Conservation (phyloP, 2,888 invertebrate genomes). For the Xylota sylvarum region DNA sequence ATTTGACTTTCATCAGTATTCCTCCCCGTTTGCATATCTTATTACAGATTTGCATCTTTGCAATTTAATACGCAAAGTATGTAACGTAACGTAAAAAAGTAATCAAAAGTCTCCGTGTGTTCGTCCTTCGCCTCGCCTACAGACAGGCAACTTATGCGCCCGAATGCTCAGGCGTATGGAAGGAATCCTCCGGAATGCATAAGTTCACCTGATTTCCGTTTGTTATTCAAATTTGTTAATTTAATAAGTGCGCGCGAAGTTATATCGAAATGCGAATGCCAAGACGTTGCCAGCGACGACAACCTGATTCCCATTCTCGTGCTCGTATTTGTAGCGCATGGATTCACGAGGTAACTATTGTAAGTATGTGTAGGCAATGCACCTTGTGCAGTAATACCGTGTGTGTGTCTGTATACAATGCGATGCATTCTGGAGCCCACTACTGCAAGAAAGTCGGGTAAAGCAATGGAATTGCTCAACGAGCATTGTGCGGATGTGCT, state of each 20-base stretch:
- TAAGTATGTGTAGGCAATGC: not conserved
- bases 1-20: not conserved
- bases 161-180: conserved; percentile 7
- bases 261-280: conserved; percentile 42
- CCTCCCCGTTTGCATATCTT: conserved; percentile 7
- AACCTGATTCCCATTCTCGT: not conserved
- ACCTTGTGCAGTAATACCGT: not conserved
- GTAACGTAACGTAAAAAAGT: conserved; percentile 36
- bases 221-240: conserved; percentile 73
- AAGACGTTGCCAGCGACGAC: conserved; percentile 15
- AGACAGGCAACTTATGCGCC: conserved; percentile 17
- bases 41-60: conserved; percentile 44
- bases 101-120: conserved; percentile 29
- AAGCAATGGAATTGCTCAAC: conserved; percentile 54
- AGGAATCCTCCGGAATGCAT: conserved; percentile 18
- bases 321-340: conserved; percentile 4
- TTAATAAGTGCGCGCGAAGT: conserved; percentile 67
- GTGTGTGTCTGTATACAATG: not conserved
- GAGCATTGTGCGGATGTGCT: conserved; percentile 60
- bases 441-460: conserved; percentile 22
- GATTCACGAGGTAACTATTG: conserved; percentile 9
- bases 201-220: conserved; percentile 69
- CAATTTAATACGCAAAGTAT: conserved; percentile 50
- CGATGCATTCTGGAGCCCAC: not conserved
- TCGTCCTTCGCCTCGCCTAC: not conserved